Evolutionary conservation across 2,888 invertebrate species (phyloP).

Genomic region (Tetranychus piercei): DNA sequence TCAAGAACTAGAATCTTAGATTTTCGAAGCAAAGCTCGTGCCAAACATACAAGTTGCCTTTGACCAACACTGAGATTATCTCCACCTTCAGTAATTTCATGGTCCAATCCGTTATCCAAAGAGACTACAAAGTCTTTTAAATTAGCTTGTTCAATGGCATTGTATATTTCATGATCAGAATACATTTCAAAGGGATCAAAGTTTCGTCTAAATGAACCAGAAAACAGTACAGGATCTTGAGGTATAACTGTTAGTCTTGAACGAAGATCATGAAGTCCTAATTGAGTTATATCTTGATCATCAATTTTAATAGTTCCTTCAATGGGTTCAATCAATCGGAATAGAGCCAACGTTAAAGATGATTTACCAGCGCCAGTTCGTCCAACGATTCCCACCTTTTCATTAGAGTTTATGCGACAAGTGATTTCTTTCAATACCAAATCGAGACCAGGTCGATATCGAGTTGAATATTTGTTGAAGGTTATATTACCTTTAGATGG

Average conservation of each 20-base stretch:
- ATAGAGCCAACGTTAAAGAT: slow-evolving; percentile 35
- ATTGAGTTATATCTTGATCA: slow-evolving; percentile 32
- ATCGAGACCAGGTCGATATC: slow-evolving; percentile 68
- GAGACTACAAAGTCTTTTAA: slow-evolving; percentile 47
- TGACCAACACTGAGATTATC: slow-evolving; percentile 74
- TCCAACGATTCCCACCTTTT: slow-evolving; percentile 44
- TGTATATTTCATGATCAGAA: slow-evolving; percentile 59
- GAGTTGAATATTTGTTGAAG: slow-evolving; percentile 60
- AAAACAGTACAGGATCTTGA: slow-evolving; percentile 57
- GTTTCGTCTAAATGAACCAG: slow-evolving; percentile 58
- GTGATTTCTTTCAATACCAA: slow-evolving; percentile 61
- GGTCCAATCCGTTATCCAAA: slow-evolving; percentile 47
- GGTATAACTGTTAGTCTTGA: slow-evolving; percentile 36
- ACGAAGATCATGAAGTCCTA: slow-evolving; percentile 44
- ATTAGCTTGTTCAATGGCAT: slow-evolving; percentile 61
- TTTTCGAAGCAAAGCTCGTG: slow-evolving; percentile 62
- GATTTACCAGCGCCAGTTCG: slow-evolving; percentile 35
- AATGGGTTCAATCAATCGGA: slow-evolving; percentile 34
- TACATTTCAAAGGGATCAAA: slow-evolving; percentile 69
- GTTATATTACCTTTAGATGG: slow-evolving; percentile 58
- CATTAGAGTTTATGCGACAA: slow-evolving; percentile 57
- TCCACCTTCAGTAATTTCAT: slow-evolving; percentile 51
- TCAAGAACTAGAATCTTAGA: slow-evolving; percentile 47
- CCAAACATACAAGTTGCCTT: slow-evolving; percentile 69
- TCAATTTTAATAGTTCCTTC: slow-evolving; percentile 35